Base-by-base conservation (phyloP, 2,797 vertebrate species). In the Mallotus villosus region DNA sequence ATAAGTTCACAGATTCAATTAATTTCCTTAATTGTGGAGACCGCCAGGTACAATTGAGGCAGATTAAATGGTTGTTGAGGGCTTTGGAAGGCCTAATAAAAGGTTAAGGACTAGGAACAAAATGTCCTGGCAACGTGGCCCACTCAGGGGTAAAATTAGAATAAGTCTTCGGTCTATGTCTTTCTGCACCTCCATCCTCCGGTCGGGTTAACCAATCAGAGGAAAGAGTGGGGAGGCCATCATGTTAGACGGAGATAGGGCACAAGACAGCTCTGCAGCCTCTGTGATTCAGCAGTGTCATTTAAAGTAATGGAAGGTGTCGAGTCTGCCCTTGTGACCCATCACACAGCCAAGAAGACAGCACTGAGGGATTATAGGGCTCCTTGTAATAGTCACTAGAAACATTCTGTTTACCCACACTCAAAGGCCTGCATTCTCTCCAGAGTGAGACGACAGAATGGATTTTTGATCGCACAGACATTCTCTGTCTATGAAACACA, bases 181-280 rank as follows among this genome's bases (percentile, higher is more conserved):
- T 65, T 68, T 75, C n/a, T 3, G 61, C 3, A 66, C 63, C 17
- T 75, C 67, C 60, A 32, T 63, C 57, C 17, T 17, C 4, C 51
- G n/a, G 41, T 84, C 79, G 82, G 79, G 81, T 86, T 84, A 87
- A 72, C 77, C 78, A 84, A 88, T 88, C 91, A 90, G 72, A 34
- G 60, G 58, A 85, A 81, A 67, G 70, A 65, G 61, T 77, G 32
- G 76, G 34, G 32, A 60, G 70, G 77, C 77, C 77, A 74, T 27
- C 27, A 74, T 68, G 63, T 70, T 60, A 21, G 25, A 73, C 68
- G 72, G 80, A 61, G 76, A 80, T 63, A 74, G 59, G 64, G 59
- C 63, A 51, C 41, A 46, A 12, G 41, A 2, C 41, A 46, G 9
- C 41, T 46, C 41, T 46, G 41, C 0, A 46, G 41, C 41, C 41